phyloP scores from a whole-genome alignment of 1,140 invertebrate species.

The Lepidurus arcticus region DNA sequence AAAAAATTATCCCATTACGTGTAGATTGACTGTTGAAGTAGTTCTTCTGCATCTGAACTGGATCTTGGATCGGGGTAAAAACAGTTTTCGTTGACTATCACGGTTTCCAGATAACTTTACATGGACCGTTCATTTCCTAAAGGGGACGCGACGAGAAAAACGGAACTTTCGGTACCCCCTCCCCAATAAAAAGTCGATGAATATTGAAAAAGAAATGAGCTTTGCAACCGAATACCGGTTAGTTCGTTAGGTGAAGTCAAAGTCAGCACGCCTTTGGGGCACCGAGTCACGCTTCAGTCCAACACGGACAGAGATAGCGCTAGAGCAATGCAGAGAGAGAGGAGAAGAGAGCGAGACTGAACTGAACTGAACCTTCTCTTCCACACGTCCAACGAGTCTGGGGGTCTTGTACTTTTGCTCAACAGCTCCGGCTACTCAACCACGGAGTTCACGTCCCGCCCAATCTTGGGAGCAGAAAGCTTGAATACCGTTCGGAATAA shows the following conservation, averaged over 20 bases:
- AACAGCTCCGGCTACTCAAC: background rate
- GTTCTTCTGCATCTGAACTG: too few species aligned
- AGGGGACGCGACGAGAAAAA: background rate
- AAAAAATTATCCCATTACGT: too few species aligned
- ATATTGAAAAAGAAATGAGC: background rate
- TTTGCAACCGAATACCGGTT: conserved; percentile 9
- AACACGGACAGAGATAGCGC: background rate
- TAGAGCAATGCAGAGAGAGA: background rate
- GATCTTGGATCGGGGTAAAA: too few species aligned
- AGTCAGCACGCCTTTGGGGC: conserved; percentile 2
- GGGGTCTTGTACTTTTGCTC: background rate
- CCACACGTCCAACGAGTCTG: background rate
- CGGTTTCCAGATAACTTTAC: too few species aligned
- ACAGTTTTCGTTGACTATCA: too few species aligned
- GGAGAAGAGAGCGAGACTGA: background rate
- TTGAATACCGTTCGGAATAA: background rate
- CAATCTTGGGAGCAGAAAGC: background rate
- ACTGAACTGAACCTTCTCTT: conserved; percentile 1
- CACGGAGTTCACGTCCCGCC: conserved; percentile 6
- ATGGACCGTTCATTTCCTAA: too few species aligned
- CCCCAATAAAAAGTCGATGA: background rate
- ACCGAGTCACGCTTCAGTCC: conserved; percentile 1
- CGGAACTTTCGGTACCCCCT: background rate
- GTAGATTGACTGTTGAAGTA: too few species aligned
- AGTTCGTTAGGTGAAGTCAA: conserved; percentile 17